A percentile compares a stretch with the other conserved stretches of the same genome.
These are phyloP conservation scores for Castor canadensis DNA, from an alignment of 2,113 vertebrate species.

Conservation along the genomic window DNA sequence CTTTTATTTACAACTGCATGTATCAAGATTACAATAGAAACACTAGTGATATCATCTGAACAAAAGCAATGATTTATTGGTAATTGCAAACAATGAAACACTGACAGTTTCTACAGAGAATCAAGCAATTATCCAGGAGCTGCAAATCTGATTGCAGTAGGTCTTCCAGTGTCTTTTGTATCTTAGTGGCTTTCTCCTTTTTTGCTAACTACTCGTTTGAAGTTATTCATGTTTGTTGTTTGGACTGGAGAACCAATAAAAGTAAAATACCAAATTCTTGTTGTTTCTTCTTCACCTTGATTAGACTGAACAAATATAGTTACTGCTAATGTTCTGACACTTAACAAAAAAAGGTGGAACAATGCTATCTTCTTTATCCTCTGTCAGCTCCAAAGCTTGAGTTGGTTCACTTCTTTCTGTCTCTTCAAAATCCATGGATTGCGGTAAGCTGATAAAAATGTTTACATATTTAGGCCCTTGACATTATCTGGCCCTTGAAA, in stretches of 20 bases:
- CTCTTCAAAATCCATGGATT: slow-evolving; percentile 98
- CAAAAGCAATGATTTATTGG: too few relatives aligned
- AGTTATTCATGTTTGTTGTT: too few relatives aligned
- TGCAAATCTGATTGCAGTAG: too few relatives aligned
- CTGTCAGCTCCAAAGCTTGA: slow-evolving; percentile 90
- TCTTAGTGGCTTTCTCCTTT: too few relatives aligned
- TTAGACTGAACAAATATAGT: slow-evolving; percentile 98
- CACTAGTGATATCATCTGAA: too few relatives aligned
- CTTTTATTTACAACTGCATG: too few relatives aligned
- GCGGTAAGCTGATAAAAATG: slow-evolving; percentile 96
- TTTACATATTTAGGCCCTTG: slow-evolving; percentile 94
- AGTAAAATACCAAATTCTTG: slow-evolving; percentile 94
- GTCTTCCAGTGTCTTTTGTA: too few relatives aligned
- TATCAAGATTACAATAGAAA: too few relatives aligned
- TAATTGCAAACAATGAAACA: slow-evolving; percentile 80
- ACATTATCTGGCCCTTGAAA: slow-evolving; percentile 92
- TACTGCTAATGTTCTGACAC: slow-evolving; percentile 98
- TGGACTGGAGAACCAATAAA: slow-evolving; percentile 99
- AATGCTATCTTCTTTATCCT: slow-evolving; percentile 93
- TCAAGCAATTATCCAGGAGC: slow-evolving; percentile 86
- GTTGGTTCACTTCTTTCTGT: slow-evolving; percentile 95
- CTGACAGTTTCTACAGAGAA: slow-evolving; percentile 79
- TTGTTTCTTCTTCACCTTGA: slow-evolving; percentile 96
- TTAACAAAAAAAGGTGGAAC: slow-evolving; percentile 95
- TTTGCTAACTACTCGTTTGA: too few relatives aligned